phyloP scores from a whole-genome alignment of 2,888 invertebrate species.

The Hipparchia sbordonii region DNA sequence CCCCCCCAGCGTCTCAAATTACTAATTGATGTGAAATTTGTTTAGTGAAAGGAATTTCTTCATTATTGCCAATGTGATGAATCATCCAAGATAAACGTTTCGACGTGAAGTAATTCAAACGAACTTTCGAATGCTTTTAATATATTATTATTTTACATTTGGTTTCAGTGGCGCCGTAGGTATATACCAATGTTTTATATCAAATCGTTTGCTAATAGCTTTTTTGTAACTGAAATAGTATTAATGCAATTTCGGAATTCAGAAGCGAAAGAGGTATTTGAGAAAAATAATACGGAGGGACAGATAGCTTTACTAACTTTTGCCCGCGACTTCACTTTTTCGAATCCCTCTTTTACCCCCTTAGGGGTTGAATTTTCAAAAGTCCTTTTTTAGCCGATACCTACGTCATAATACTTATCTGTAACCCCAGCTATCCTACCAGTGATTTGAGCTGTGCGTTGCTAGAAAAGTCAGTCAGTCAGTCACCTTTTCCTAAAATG shows the following conservation, averaged over 20 bases:
- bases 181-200: conserved; percentile 47
- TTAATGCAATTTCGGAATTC: no score
- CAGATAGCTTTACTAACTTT: not conserved
- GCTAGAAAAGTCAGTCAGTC: no score
- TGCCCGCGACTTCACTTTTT: no score
- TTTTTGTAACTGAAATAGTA: no score
- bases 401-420: no score
- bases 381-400: no score
- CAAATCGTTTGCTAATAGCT: conserved; percentile 45
- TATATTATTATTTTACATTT: conserved; percentile 60
- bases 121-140: conserved; percentile 63
- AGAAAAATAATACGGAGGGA: not conserved
- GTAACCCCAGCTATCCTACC: no score
- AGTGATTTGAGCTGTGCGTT: no score
- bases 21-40: conserved; percentile 75
- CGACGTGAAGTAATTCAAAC: conserved; percentile 71
- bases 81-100: conserved; percentile 74
- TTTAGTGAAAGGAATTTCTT: conserved; percentile 70
- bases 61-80: conserved; percentile 74
- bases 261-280: not conserved
- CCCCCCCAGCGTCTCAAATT: conserved; percentile 62
- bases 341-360: no score
- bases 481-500: no score
- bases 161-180: conserved; percentile 44
- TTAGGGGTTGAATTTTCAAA: no score